Evolutionary conservation across 2,113 vertebrate species (phyloP).

Genomic region (Takifugu bimaculatus): DNA sequence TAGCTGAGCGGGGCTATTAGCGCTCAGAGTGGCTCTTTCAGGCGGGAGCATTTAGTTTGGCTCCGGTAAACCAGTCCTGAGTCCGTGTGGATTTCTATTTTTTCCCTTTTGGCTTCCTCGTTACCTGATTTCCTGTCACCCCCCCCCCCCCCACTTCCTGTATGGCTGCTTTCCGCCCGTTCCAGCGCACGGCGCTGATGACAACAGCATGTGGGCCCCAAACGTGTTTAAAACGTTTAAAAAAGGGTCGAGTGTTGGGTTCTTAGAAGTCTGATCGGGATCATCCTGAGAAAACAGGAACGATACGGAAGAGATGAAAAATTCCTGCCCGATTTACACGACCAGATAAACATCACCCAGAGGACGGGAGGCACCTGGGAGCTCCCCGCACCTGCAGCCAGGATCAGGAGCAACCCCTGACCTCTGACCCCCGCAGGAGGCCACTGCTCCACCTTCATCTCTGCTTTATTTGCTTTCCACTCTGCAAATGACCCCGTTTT

Average conservation of each 20-base stretch:
- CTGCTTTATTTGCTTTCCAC: conserved; percentile 63
- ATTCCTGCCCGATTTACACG: conserved; percentile 41
- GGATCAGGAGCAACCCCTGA: conserved; percentile 2
- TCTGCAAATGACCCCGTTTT: conserved; percentile 71
- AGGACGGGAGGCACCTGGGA: conserved; percentile 27
- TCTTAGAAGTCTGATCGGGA: conserved; percentile 31
- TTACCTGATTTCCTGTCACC: conserved; percentile 61
- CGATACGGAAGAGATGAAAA: conserved; percentile 26
- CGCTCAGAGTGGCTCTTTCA: conserved; percentile 43
- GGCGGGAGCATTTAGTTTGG: conserved; percentile 49
- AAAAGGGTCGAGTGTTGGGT: conserved; percentile 46
- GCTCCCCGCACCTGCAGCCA: conserved; percentile 1
- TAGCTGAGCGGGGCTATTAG: conserved; percentile 41
- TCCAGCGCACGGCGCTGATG: conserved; percentile 34
- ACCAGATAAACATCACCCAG: conserved; percentile 40
- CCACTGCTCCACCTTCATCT: conserved; percentile 47
- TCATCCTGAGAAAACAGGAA: neutral
- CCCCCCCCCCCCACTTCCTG: conserved; percentile 50
- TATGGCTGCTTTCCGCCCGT: conserved; percentile 39
- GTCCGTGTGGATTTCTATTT: conserved; percentile 18
- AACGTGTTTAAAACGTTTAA: conserved; percentile 38
- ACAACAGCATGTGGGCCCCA: conserved; percentile 57
- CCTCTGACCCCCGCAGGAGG: conserved; percentile 53
- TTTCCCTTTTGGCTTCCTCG: neutral
- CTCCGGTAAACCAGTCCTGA: neutral